Evolutionary conservation across 2,113 vertebrate species (phyloP), one percentile per base, ranked within the genome.

Genomic region (Engystomops pustulosus): DNA sequence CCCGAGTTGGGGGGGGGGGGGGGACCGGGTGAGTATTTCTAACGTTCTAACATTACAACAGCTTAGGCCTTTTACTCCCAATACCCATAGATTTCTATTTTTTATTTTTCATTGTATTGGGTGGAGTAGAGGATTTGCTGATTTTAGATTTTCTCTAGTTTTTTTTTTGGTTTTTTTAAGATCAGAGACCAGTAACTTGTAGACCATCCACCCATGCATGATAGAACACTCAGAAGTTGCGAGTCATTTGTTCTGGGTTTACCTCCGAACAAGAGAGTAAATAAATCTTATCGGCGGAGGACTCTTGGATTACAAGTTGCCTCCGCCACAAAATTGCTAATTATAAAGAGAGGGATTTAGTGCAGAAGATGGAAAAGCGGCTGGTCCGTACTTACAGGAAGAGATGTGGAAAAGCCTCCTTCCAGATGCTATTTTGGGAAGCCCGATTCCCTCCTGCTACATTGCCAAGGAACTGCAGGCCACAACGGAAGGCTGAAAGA

Each of bases 381-480:
- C 60, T 85, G 88, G 91, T 74, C 45, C 80, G 87, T 89, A 92
- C 95, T 95, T 91, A 93, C 94, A 94, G 85, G 87, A 94, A 94
- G 85, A 94, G 89, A 45, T 94, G 92, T 85, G 93, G 94, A 87
- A 94, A 95, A 65, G 90, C 89, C 58, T 88, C 90, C 82, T 90
- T 92, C 94, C 94, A 99, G 78, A 99, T 92, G 38, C 92, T 90
- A 41, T 96, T 91, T 93, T 98, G 97, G 81, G 95, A 96, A 53
- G 91, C 91, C 86, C 90, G 91, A 80, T 99, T 99, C 89, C 96
- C 96, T 27, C 96, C 93, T 17, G 96, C 95, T 14, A 97, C 7
- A 68, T 99, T 99, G 88, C 97, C 98, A 60, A 99, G 93, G 90
- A 98, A 98, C 90, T 99, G 98, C 78, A 99, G 93, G 85, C 96